phyloP scores from a whole-genome alignment of 2,113 vertebrate genomes.

The Pteronura brasiliensis region DNA sequence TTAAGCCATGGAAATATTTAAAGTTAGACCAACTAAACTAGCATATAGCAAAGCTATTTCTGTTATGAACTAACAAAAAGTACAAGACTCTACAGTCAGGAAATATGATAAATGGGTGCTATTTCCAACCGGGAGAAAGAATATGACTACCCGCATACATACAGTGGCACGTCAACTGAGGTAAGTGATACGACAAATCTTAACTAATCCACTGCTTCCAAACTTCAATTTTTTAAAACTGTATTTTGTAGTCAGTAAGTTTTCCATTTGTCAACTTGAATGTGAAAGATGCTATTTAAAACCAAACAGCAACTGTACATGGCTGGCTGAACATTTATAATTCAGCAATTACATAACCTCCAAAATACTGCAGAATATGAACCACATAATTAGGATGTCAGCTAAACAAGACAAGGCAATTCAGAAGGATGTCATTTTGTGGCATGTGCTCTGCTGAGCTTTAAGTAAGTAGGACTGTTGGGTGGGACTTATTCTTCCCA shows the following conservation, averaged over 20 bases:
- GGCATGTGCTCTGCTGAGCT: not conserved
- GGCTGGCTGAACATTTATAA: constrained; percentile 17
- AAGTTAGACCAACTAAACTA: not conserved
- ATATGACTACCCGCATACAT: not conserved
- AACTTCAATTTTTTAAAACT: not conserved
- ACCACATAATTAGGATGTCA: not conserved
- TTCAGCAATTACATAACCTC: not conserved
- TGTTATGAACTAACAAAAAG: not conserved
- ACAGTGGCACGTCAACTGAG: not conserved
- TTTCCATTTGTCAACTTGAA: not conserved
- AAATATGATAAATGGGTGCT: not conserved
- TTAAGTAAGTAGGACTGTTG: not conserved
- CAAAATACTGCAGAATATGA: not conserved
- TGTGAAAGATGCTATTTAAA: constrained; percentile 44
- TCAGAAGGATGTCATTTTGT: not conserved
- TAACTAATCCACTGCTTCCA: not conserved
- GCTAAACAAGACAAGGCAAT: not conserved
- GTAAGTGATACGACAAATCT: not conserved
- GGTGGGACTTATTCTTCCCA: not conserved
- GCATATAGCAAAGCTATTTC: not conserved
- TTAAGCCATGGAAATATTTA: not conserved
- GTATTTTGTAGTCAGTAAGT: constrained; percentile 29
- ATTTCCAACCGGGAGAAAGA: not conserved
- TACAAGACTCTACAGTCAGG: not conserved
- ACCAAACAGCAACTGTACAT: not conserved